Conservation (phyloP, 1,140 invertebrate genomes). For the Heliconius hermathena region DNA sequence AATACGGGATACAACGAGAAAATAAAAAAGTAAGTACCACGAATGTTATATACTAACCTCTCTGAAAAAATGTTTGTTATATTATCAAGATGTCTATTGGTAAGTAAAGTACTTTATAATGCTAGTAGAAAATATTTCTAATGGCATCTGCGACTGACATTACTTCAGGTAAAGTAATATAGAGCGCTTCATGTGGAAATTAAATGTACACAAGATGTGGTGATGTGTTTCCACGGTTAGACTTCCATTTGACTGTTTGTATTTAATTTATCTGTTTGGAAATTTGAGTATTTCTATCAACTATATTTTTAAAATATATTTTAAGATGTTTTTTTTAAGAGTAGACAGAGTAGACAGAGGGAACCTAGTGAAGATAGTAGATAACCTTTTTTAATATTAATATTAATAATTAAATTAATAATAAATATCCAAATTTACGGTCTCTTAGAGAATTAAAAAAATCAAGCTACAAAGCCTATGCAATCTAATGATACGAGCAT, state of each 20-base stretch:
- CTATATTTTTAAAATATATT: no score
- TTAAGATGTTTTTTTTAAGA: no score
- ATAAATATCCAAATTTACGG: no score
- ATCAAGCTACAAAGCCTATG: no score
- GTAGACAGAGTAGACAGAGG: no score
- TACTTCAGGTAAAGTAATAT: conserved; percentile 4
- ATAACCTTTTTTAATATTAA: no score
- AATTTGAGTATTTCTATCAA: not conserved
- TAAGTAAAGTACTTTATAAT: not conserved
- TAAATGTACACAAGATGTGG: conserved; percentile 21
- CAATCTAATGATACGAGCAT: no score
- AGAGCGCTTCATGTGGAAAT: conserved; percentile 19
- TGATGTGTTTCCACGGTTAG: not conserved
- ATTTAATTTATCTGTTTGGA: conserved; percentile 9
- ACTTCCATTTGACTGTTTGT: conserved; percentile 22
- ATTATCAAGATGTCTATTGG: not conserved
- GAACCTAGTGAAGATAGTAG: no score
- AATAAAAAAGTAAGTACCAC: not conserved
- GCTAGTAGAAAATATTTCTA: not conserved
- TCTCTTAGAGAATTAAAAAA: no score
- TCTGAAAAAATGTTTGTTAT: not conserved
- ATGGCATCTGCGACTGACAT: not conserved
- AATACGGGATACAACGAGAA: not conserved
- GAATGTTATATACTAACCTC: not conserved
- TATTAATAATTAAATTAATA: no score